phyloP scores from a whole-genome alignment of 2,888 invertebrate genomes.

The Bruchidius siliquastri region DNA sequence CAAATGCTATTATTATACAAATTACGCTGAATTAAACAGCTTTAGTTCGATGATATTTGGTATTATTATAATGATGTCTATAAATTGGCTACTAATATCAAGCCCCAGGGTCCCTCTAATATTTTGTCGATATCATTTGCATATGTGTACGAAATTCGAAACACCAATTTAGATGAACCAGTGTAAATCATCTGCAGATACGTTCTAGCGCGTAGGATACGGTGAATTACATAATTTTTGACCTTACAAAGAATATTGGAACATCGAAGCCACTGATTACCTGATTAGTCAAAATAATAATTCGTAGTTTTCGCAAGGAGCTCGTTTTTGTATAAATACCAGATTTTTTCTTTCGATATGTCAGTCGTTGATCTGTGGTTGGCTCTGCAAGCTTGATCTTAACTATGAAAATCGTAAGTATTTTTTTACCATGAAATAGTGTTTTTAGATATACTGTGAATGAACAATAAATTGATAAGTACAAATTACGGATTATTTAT shows the following conservation, averaged over 20 bases:
- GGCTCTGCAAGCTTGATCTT: neutral
- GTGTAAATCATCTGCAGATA: neutral
- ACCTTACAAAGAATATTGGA: neutral
- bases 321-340: neutral
- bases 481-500: too few species aligned
- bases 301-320: neutral
- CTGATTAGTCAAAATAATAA: neutral
- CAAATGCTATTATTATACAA: neutral
- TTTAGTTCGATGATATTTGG: neutral
- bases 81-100: neutral
- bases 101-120: neutral
- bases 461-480: too few species aligned
- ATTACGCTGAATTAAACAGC: neutral
- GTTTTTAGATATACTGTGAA: too few species aligned
- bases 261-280: neutral
- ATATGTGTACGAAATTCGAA: neutral
- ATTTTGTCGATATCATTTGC: neutral
- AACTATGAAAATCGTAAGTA: neutral
- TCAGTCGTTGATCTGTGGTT: neutral
- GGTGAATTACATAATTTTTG: neutral
- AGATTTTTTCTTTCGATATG: neutral
- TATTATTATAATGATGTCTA: neutral
- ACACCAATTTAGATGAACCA: neutral
- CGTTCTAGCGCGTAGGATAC: neutral
- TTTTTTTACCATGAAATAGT: neutral